Base-by-base conservation (phyloP, 2,888 invertebrate genomes). In the Hypena proboscidalis region DNA sequence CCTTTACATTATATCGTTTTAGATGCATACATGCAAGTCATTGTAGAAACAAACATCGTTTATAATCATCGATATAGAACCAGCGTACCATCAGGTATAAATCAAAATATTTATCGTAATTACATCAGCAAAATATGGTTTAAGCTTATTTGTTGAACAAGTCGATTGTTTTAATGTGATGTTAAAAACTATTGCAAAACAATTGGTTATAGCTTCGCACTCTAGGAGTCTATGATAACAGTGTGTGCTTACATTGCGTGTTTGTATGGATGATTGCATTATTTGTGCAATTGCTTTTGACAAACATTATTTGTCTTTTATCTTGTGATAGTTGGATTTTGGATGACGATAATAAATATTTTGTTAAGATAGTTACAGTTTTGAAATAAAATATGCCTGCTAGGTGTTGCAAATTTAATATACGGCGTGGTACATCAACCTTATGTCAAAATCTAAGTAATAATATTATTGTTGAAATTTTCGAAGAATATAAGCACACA, bases 141-240 rank as follows among this genome's bases (percentile, higher is more conserved):
- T 78, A 87, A 88, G 88, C 87, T 88, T 79, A 76, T 72, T 74
- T 69, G 75, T 79, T 78, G 70, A 81, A 83, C 77, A 80, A 77
- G 74, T 80, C 70, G 60, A 75, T 71, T 76, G 25, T 74, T 53
- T 58, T 76, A 70, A 73, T 72, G 75, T 82, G 78, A 79, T 83
- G 83, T 87, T 87, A 85, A 84, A 83, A 84, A 83, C 85, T 85
- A 86, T 80, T 66, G 90, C 90, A 90, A 89, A 89, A 86, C 86
- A 89, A 90, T 85, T 63, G 71, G 80, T 86, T 85, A 82, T 79
- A 90, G 90, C 90, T 85, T 81, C 70, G 82, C 83, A 86, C 83
- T 86, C 87, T 88, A 85, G 72, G 77, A 82, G 80, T 83, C 85
- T 89, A 89, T 69, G 25, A 42, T 64, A 61, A 49, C 59, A 58